Percentiles rank a stretch among this genome's conserved stretches.
Evolutionary conservation across 2,888 invertebrate genomes (phyloP).

Genomic region (Andrena flavipes): DNA sequence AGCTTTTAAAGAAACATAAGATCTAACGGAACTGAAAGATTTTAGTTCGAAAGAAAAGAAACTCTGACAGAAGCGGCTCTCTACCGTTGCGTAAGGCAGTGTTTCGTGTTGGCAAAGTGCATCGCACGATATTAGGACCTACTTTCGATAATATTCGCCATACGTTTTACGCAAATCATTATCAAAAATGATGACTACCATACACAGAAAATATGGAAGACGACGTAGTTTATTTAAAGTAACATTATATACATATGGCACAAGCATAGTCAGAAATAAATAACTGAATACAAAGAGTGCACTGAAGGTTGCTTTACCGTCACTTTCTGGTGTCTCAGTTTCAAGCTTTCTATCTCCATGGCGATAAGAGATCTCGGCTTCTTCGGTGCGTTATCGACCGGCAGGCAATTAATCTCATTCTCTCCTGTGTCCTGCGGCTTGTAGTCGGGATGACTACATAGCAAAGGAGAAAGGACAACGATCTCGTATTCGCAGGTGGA

Average conservation of each 20-base stretch:
- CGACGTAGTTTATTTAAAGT: slow-evolving; percentile 48
- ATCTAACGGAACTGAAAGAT: slow-evolving; percentile 5
- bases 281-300: slow-evolving; percentile 15
- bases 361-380: slow-evolving; percentile 91
- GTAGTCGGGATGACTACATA: slow-evolving; percentile 96
- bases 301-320: slow-evolving; percentile 83
- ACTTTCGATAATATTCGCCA: slow-evolving; percentile 9
- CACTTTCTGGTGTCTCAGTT: slow-evolving; percentile 88
- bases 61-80: slow-evolving; percentile 13
- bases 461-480: slow-evolving; percentile 93
- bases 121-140: slow-evolving; percentile 7
- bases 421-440: slow-evolving; percentile 92
- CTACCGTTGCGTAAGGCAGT: not conserved
- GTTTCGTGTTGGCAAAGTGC: slow-evolving; percentile 22
- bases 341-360: slow-evolving; percentile 90
- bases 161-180: not conserved
- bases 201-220: slow-evolving; percentile 28
- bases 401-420: slow-evolving; percentile 91
- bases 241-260: slow-evolving; percentile 33
- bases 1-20: slow-evolving; percentile 11
- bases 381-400: slow-evolving; percentile 88
- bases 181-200: slow-evolving; percentile 28
- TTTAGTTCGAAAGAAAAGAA: not conserved
- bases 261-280: slow-evolving; percentile 45
- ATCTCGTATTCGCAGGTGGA: slow-evolving; percentile 98